phyloP scores from a whole-genome alignment of 2,888 invertebrate species.

The Mesorhabditis belari region DNA sequence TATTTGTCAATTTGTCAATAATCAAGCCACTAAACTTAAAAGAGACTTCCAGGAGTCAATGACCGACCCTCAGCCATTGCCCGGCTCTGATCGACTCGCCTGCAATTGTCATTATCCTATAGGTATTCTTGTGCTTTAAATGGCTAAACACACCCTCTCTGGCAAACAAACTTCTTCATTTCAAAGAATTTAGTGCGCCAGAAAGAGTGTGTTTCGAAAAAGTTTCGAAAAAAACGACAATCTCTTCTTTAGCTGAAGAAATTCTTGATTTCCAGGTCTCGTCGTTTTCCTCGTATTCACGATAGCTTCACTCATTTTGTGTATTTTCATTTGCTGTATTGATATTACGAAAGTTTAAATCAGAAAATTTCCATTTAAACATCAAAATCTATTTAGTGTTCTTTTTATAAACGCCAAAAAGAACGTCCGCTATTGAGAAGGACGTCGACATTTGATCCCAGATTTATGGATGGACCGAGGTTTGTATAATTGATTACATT shows the following conservation, averaged over 20 bases:
- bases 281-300: constrained; percentile 25
- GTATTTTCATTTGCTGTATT: constrained; percentile 27
- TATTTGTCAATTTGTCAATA: too few relatives aligned
- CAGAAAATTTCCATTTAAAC: neutral
- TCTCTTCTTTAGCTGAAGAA: neutral
- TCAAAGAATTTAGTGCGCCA: too few relatives aligned
- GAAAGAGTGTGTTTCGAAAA: too few relatives aligned
- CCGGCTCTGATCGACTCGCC: neutral
- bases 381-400: neutral
- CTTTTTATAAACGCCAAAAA: neutral
- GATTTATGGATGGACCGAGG: neutral
- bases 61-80: neutral
- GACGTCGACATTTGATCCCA: neutral
- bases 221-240: too few relatives aligned
- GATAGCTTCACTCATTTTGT: constrained; percentile 15
- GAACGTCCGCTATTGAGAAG: neutral
- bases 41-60: too few relatives aligned
- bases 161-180: too few relatives aligned
- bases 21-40: too few relatives aligned
- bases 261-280: constrained; percentile 12
- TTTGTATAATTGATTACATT: too few relatives aligned
- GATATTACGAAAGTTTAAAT: constrained; percentile 26
- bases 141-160: too few relatives aligned
- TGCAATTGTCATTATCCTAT: neutral
- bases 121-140: too few relatives aligned